Evolutionary conservation across 2,797 vertebrate species (phyloP).

Genomic region (Taeniopygia guttata): DNA sequence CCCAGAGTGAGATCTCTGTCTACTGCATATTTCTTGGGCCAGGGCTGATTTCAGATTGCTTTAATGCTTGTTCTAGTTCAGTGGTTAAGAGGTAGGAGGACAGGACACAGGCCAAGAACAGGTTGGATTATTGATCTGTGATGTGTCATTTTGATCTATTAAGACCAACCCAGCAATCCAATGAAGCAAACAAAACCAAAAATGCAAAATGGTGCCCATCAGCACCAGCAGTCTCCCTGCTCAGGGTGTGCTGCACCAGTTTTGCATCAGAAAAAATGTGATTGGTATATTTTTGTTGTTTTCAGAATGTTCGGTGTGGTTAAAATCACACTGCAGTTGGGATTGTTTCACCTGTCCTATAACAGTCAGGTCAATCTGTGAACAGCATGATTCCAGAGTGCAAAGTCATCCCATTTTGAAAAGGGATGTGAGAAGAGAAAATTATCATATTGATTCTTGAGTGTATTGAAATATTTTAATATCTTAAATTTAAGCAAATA

Average conservation of each 20-base stretch:
- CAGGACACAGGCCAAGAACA: background rate
- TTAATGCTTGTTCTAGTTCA: background rate
- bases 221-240: background rate
- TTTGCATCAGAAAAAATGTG: background rate
- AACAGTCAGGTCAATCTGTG: background rate
- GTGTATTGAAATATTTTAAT: background rate
- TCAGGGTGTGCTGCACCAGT: background rate
- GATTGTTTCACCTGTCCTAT: background rate
- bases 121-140: background rate
- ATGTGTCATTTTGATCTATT: background rate
- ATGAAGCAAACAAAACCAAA: background rate
- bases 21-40: background rate
- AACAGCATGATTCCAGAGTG: background rate
- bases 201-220: background rate
- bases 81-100: background rate
- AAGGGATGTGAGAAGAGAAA: background rate
- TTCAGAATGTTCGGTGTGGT: background rate
- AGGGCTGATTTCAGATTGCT: background rate
- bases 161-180: background rate
- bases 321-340: background rate
- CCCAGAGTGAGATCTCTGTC: background rate
- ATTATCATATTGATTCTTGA: background rate
- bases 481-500: background rate
- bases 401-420: background rate
- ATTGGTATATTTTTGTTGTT: background rate